phyloP scores from a whole-genome alignment of 2,113 vertebrate genomes.

The Eleginops maclovinus region DNA sequence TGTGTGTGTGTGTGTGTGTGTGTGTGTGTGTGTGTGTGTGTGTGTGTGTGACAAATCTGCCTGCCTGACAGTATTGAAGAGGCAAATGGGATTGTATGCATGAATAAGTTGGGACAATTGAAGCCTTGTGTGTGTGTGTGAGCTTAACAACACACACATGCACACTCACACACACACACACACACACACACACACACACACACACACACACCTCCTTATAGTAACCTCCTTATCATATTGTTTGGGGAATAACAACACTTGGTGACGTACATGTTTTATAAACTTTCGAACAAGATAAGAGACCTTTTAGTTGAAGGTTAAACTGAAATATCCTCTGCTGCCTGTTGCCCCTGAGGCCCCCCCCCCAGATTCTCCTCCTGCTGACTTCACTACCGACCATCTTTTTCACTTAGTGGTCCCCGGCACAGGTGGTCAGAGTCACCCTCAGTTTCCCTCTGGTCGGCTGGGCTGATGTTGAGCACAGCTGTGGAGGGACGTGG shows the following conservation, averaged over 20 bases:
- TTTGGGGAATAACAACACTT: no score
- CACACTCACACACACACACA: neutral
- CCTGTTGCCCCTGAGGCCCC: neutral
- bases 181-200: no score
- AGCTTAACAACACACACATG: neutral
- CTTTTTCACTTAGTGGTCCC: conserved; percentile 7
- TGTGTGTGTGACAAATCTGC: neutral
- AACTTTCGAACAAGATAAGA: no score
- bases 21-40: neutral
- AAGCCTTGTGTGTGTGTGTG: conserved; percentile 11
- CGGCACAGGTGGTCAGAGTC: conserved; percentile 50
- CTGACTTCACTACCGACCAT: neutral
- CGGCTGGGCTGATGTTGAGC: conserved; percentile 19
- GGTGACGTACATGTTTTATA: no score
- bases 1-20: neutral
- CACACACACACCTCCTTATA: no score
- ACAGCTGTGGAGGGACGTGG: conserved; percentile 63
- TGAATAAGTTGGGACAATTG: conserved; percentile 48
- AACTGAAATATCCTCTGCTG: conserved; percentile 9
- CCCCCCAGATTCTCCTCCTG: neutral
- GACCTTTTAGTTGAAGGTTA: neutral
- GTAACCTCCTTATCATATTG: neutral
- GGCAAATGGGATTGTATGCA: conserved; percentile 53
- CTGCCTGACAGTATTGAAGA: conserved; percentile 9
- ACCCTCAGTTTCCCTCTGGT: conserved; percentile 33